Percentiles rank a stretch among this genome's conserved stretches.
Conservation (phyloP, 2,888 invertebrate genomes). For the Blomia tropicalis region DNA sequence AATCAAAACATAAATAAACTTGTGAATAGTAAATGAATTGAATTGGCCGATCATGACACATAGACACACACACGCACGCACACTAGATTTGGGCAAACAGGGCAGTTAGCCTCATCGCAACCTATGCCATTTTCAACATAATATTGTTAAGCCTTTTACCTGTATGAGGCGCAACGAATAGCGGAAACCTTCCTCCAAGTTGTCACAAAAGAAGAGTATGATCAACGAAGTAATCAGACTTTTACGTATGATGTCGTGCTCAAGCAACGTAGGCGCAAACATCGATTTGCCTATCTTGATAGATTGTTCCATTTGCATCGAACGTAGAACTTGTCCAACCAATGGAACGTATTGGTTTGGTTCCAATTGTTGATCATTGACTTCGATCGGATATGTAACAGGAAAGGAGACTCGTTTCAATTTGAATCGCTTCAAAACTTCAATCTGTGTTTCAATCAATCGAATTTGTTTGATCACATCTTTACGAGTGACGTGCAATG, state of each 20-base stretch:
- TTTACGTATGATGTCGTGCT: slow-evolving; percentile 47
- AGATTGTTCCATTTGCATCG: not conserved
- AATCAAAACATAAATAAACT: too few species aligned
- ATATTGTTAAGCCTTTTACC: too few species aligned
- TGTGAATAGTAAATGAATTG: too few species aligned
- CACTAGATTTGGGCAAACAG: too few species aligned
- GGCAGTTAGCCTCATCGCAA: too few species aligned
- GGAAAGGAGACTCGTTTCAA: slow-evolving; percentile 32
- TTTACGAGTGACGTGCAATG: slow-evolving; percentile 37
- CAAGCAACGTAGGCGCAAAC: slow-evolving; percentile 50
- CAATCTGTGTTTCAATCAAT: slow-evolving; percentile 61
- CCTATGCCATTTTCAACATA: too few species aligned
- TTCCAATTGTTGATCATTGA: not conserved
- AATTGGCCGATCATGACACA: too few species aligned
- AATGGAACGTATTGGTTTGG: not conserved
- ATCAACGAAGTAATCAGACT: slow-evolving; percentile 52
- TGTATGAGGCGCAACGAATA: slow-evolving; percentile 24
- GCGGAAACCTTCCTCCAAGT: slow-evolving; percentile 31
- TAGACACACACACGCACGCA: too few species aligned
- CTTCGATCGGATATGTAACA: not conserved
- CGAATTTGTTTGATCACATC: slow-evolving; percentile 61
- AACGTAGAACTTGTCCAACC: not conserved
- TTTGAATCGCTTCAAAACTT: slow-evolving; percentile 55
- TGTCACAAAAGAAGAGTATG: slow-evolving; percentile 41
- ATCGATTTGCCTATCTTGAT: not conserved